These are phyloP conservation scores for Platichthys stellatus DNA, from an alignment of 2,113 vertebrate species.

Conservation along the genomic window DNA sequence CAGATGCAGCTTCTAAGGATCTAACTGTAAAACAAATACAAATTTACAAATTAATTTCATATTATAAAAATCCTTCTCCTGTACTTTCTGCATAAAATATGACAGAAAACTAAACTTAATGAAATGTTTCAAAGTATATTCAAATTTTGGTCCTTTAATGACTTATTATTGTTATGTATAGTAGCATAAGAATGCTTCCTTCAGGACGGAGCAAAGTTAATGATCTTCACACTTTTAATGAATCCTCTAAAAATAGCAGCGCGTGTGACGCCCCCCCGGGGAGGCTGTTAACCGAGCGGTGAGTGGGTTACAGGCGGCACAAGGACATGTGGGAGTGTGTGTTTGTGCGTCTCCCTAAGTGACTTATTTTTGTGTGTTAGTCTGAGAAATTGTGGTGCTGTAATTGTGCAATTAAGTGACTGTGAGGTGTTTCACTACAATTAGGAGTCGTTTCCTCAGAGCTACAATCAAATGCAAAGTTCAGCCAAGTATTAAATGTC, in stretches of 20 bases:
- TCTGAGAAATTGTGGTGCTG: neutral
- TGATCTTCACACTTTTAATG: constrained; percentile 43
- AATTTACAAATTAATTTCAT: neutral
- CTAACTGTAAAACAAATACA: no score
- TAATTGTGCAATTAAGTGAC: constrained; percentile 11
- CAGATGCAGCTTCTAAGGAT: neutral
- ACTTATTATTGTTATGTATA: neutral
- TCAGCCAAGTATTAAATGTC: neutral
- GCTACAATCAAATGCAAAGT: neutral
- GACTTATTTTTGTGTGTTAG: constrained; percentile 8
- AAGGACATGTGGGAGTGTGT: neutral
- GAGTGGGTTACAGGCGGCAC: constrained; percentile 13
- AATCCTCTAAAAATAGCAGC: constrained; percentile 41
- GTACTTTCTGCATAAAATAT: neutral
- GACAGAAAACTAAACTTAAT: neutral
- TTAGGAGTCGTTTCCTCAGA: neutral
- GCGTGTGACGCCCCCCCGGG: constrained; percentile 24
- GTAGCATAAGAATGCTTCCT: neutral
- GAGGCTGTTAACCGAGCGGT: constrained; percentile 21
- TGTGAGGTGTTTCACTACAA: neutral
- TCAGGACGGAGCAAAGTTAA: constrained; percentile 34
- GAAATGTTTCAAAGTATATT: neutral
- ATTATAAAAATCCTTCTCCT: neutral
- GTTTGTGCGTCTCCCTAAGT: constrained; percentile 6
- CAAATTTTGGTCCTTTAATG: neutral